Conservation (phyloP, 2,113 vertebrate species). For the Notarius lentiginosus region DNA sequence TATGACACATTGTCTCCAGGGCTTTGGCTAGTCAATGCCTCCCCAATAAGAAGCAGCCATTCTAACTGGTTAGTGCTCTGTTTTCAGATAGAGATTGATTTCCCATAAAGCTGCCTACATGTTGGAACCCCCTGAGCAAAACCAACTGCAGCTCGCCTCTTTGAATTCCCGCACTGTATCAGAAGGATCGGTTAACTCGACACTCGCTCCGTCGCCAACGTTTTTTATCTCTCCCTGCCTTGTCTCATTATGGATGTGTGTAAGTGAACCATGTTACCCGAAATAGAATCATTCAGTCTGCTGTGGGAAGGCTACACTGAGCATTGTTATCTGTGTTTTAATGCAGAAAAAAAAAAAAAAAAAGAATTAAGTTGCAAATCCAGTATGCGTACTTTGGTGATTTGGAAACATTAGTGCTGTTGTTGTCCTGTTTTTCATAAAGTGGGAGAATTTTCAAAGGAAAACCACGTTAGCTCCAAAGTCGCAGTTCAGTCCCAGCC, state of each 20-base stretch:
- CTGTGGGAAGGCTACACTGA: constrained; percentile 7
- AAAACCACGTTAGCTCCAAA: neutral
- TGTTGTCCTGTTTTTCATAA: constrained; percentile 16
- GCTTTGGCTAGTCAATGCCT: constrained; percentile 16
- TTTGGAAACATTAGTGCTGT: neutral
- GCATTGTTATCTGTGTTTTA: constrained; percentile 29
- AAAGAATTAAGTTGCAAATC: neutral
- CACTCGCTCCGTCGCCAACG: constrained; percentile 3
- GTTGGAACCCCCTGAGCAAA: neutral
- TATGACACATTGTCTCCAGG: constrained; percentile 9
- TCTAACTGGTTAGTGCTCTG: constrained; percentile 7
- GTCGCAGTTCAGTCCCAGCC: neutral
- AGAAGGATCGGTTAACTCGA: constrained; percentile 43
- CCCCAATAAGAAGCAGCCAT: neutral
- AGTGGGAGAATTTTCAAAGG: neutral
- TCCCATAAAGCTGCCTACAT: neutral
- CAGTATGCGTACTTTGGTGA: neutral
- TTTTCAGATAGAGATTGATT: constrained; percentile 38
- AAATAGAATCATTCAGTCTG: constrained; percentile 33
- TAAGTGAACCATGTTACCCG: constrained; percentile 27
- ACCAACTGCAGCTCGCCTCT: neutral
- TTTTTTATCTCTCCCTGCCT: constrained; percentile 20
- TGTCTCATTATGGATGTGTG: constrained; percentile 20
- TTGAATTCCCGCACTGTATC: constrained; percentile 24
- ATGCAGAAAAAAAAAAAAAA: constrained; percentile 6